These are phyloP conservation scores for Tauraco erythrolophus DNA, from an alignment of 2,113 vertebrate genomes.

Conservation along the genomic window DNA sequence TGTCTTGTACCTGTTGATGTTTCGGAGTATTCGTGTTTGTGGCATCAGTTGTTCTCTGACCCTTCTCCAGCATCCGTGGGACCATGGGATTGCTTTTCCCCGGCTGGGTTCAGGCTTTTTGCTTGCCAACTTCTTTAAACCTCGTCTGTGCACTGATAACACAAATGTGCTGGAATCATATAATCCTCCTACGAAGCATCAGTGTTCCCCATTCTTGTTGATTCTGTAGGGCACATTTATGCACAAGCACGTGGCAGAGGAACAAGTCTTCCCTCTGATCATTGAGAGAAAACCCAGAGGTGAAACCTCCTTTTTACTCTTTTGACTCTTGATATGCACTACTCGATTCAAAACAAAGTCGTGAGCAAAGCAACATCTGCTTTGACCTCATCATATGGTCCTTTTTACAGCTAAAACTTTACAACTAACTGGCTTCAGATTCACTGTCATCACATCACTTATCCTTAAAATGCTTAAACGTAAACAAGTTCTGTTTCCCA, in stretches of 20 bases:
- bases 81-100: neutral
- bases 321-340: neutral
- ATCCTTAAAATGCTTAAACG: neutral
- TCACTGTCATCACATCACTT: neutral
- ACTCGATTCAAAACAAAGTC: neutral
- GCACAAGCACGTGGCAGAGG: neutral
- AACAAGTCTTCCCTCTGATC: neutral
- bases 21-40: fast-evolving
- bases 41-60: fast-evolving
- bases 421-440: neutral
- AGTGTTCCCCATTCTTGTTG: neutral
- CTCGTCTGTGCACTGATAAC: neutral
- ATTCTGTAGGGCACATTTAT: fast-evolving
- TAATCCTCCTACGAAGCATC: neutral
- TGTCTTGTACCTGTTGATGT: neutral
- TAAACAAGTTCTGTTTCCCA: neutral
- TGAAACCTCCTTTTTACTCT: neutral
- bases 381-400: neutral
- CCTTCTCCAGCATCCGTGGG: neutral
- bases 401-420: neutral
- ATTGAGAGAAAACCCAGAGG: neutral
- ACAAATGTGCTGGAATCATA: neutral
- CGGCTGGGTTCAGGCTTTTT: neutral
- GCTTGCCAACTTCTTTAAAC: neutral
- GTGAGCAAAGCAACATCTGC: neutral